Evolutionary conservation across 2,888 invertebrate species (phyloP), one percentile per base, ranked within the genome.

Genomic region (Gonocerus acuteangulatus): DNA sequence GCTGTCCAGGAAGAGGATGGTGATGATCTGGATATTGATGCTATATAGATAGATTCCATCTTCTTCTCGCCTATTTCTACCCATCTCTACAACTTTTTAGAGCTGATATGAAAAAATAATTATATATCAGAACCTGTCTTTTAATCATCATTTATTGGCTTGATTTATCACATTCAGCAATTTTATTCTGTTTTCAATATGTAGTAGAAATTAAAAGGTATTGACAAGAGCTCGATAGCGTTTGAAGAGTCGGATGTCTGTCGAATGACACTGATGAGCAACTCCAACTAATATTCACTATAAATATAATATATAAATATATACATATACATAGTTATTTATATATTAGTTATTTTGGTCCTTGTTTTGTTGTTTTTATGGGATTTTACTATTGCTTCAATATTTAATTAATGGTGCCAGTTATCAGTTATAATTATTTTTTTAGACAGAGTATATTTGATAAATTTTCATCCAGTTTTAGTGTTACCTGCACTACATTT

Each of bases 11-110:
- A 82, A 54, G 89, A 87, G 68, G 88, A 82, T 66, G 89, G 81
- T 65, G 86, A 85, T 70, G 92, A 92, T 73, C 85, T 93, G 72
- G 91, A 93, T 76, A 93, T 93, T 74, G 93, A 93, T 81, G 92
- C 90, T 75, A 93, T 93, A 74, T 93, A 89, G 51, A 23, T 42
- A n/a, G 11, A 18, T 18, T 34, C 16, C 34, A 9, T 32, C 23
- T 48, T 11, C 48, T 22, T 1, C 16, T 23, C 16, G 16, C 22
- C 47, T 4, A 21, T 22, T 48, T 23, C 27, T 23, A 15, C 27
- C 32, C 22, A 48, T 48, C 23, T 48, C 27, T 27, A 27, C 27
- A 27, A 27, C 9, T 6, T 27, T 27, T 27, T 9, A 27, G 9
- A 27, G 27, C 9, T 27, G 27, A 27, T 27, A 27, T 27, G 27